phyloP scores from a whole-genome alignment of 2,888 invertebrate species.

The Lycaena phlaeas region DNA sequence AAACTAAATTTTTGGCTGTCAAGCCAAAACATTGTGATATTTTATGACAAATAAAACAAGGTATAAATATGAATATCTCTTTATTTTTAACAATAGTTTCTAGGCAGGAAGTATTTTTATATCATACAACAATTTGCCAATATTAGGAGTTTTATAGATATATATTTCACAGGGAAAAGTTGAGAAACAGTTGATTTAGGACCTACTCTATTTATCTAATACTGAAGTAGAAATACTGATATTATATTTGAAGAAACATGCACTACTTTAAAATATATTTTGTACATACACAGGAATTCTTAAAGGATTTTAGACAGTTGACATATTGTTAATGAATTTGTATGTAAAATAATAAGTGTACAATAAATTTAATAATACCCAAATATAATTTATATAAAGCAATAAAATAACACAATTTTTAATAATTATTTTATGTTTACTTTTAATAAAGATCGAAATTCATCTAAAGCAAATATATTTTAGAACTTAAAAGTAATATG shows the following conservation, averaged over 20 bases:
- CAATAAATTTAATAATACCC: too few relatives aligned
- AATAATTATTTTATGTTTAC: too few relatives aligned
- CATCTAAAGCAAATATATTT: neutral
- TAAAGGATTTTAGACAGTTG: too few relatives aligned
- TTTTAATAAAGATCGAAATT: too few relatives aligned
- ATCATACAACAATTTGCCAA: slow-evolving; percentile 35
- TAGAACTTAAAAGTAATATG: neutral
- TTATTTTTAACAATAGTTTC: slow-evolving; percentile 66
- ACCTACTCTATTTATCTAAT: slow-evolving; percentile 11
- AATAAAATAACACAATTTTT: too few relatives aligned
- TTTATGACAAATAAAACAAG: too few relatives aligned
- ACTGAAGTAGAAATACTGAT: slow-evolving; percentile 15
- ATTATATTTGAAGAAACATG: neutral
- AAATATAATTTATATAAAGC: too few relatives aligned
- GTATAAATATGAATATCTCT: slow-evolving; percentile 69
- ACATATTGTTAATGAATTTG: too few relatives aligned
- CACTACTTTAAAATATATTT: neutral
- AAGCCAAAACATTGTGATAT: too few relatives aligned
- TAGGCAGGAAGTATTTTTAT: slow-evolving; percentile 63
- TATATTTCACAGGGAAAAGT: slow-evolving; percentile 22
- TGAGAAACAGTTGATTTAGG: neutral
- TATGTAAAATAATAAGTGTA: too few relatives aligned
- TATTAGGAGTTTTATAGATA: neutral
- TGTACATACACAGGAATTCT: too few relatives aligned
- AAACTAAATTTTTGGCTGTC: too few relatives aligned